phyloP scores from a whole-genome alignment of 2,888 invertebrate genomes.

The Oeneis ivallda region DNA sequence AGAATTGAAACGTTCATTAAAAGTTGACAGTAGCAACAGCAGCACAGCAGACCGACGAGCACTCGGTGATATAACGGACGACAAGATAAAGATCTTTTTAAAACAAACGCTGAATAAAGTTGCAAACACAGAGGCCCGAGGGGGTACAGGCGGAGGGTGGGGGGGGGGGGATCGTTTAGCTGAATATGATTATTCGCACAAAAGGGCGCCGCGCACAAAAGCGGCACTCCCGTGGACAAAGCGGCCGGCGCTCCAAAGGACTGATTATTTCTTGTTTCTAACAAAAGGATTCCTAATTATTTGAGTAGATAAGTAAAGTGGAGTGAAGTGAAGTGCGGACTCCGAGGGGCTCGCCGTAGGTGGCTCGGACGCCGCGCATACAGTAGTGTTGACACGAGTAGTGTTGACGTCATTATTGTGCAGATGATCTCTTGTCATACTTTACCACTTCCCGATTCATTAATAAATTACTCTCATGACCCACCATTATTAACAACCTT shows the following conservation, averaged over 20 bases:
- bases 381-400: background rate
- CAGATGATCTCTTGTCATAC: background rate
- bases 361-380: background rate
- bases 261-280: constrained; percentile 61
- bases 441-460: background rate
- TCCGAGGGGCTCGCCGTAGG: constrained; percentile 32
- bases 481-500: no score
- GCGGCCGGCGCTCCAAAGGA: constrained; percentile 56
- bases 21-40: constrained; percentile 2
- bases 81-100: constrained; percentile 35
- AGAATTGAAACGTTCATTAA: constrained; percentile 2
- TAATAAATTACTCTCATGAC: no score
- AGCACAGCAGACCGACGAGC: background rate
- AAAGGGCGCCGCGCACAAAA: constrained; percentile 52
- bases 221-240: constrained; percentile 55
- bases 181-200: constrained; percentile 58
- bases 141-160: constrained; percentile 31
- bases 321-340: constrained; percentile 27
- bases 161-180: constrained; percentile 45
- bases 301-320: constrained; percentile 41
- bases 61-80: constrained; percentile 17
- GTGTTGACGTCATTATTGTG: background rate
- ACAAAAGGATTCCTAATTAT: constrained; percentile 59
- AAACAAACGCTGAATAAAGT: constrained; percentile 37
- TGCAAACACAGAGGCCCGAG: constrained; percentile 40